Evolutionary conservation across 2,113 vertebrate genomes (phyloP).

Genomic region (Apodemus sylvaticus): DNA sequence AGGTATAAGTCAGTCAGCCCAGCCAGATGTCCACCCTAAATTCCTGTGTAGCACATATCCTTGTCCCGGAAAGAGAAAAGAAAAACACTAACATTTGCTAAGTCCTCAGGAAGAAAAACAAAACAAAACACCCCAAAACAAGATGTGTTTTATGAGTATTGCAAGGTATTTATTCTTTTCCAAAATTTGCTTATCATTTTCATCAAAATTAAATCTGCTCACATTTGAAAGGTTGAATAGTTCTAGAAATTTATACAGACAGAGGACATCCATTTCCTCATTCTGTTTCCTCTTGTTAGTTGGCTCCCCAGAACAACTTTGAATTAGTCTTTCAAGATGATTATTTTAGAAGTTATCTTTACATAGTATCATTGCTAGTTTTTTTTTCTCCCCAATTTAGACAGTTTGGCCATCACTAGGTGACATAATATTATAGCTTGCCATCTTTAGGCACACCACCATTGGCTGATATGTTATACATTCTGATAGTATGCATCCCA

Average conservation of each 20-base stretch:
- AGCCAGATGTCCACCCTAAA: rapidly evolving
- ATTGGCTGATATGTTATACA: neutral
- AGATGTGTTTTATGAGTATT: neutral
- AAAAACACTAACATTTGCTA: neutral
- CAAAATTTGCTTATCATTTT: neutral
- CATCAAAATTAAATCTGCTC: neutral
- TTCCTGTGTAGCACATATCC: neutral
- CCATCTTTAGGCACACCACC: neutral
- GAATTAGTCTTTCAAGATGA: neutral
- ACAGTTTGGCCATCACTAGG: neutral
- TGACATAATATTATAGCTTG: too few relatives aligned
- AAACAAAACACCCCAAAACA: neutral
- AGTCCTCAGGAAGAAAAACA: neutral
- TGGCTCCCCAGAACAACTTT: neutral
- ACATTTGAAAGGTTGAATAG: neutral
- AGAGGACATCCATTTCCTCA: too few relatives aligned
- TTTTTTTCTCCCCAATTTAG: neutral
- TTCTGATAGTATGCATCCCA: neutral
- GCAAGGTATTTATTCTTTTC: neutral
- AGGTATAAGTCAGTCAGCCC: neutral
- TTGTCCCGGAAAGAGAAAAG: neutral
- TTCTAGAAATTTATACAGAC: neutral
- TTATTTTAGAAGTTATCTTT: neutral
- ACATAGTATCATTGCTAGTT: neutral
- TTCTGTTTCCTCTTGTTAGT: neutral